Base-by-base conservation (phyloP, 2,888 invertebrate genomes). In the Leuctra nigra region DNA sequence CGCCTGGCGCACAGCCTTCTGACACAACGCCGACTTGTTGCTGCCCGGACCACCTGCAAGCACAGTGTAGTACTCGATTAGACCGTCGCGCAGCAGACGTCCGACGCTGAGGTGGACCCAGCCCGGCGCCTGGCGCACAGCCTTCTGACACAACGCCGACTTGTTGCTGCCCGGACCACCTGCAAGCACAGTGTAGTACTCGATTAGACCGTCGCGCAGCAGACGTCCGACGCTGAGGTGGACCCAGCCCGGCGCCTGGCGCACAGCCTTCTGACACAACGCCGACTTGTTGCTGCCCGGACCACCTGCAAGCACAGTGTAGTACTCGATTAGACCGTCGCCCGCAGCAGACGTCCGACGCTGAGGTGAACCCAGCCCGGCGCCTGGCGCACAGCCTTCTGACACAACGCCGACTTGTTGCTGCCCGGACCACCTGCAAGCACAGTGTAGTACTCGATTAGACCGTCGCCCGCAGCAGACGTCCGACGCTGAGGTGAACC, bases 151-250 rank as follows among this genome's bases (percentile, higher is more conserved):
- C 29, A 93, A 74, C 1, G 80, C 75, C 1, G 87, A 86, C 70
- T 95, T 95, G 69, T 93, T 92, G 69, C 91, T 92, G 54, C 94
- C 94, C 0, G 94, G 94, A 0, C 94, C 94, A 9, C 93, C 91
- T 77, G n/a, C n/a, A n/a, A n/a, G n/a, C n/a, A n/a, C n/a, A n/a
- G n/a, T n/a, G n/a, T n/a, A n/a, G n/a, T n/a, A n/a, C n/a, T n/a
- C n/a, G n/a, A n/a, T n/a, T n/a, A n/a, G n/a, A n/a, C n/a, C n/a
- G n/a, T n/a, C n/a, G n/a, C 94, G 78, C 24, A 95, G 76, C 25
- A 89, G 74, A 63, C 86, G 84, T 1, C 94, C 92, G 14, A 93
- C 75, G 64, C 87, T 88, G 62, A 88, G 76, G 67, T 90, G 89
- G 2, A 79, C 79, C 86, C 90, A 89, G 4, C 86, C 86, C 0